phyloP scores from a whole-genome alignment of 2,888 invertebrate genomes.

The Bugulina stolonifera region DNA sequence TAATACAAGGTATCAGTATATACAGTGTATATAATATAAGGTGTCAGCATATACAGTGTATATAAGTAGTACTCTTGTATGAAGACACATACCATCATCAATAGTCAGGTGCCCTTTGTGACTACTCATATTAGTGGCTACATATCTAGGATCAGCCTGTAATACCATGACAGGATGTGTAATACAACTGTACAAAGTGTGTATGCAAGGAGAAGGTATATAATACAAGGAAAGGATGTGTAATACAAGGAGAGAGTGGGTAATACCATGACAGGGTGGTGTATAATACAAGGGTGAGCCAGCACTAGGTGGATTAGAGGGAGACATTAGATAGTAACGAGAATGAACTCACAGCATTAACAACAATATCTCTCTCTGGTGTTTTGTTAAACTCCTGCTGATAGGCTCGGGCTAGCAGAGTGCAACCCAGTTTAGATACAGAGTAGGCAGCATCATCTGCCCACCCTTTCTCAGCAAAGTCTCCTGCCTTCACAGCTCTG shows the following conservation, averaged over 20 bases:
- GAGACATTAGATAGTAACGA: background rate
- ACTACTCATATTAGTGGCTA: background rate
- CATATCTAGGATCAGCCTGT: conserved; percentile 1
- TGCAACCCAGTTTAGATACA: conserved; percentile 7
- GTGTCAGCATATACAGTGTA: no score
- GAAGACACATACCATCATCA: conserved; percentile 1
- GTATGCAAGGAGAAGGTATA: no score
- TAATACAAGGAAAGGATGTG: no score
- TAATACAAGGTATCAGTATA: no score
- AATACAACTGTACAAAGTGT: no score
- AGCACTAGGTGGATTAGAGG: no score
- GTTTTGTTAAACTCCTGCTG: background rate
- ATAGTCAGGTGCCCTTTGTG: background rate
- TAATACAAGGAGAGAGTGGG: no score
- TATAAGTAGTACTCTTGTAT: no score
- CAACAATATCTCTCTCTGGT: conserved; percentile 10
- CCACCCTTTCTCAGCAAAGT: conserved; percentile 24
- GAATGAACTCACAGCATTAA: background rate
- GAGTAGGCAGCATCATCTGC: conserved; percentile 7
- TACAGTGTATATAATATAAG: no score
- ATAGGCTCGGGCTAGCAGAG: conserved; percentile 7
- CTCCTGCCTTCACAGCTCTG: conserved; percentile 19
- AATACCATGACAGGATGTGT: no score
- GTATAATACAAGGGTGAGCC: no score
- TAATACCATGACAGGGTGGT: no score